Base-by-base conservation (phyloP, 35 echinoderm and acorn worm species). In the Acanthaster planci region DNA sequence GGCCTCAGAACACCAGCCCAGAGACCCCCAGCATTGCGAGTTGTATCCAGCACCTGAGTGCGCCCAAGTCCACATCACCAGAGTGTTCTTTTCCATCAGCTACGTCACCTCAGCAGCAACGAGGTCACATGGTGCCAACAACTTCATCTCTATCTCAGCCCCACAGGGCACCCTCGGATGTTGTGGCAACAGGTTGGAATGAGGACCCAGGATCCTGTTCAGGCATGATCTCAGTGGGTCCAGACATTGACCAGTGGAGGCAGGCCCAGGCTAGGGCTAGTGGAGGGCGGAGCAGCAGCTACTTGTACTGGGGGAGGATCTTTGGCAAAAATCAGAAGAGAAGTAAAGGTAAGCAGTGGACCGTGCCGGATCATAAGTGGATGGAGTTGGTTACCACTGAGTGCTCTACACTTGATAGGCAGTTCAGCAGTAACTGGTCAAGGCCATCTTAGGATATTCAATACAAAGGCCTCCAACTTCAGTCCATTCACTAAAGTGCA, bases 281-380 rank as follows among this genome's bases (percentile, higher is more conserved):
- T 14, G 51, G 40, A 6, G 79, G 79, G 30, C 64, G 64, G 64
- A 72, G 64, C 30, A 59, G 56, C 27, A 72, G 64, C 64, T 72
- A 72, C 15, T 27, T 72, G 64, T 94, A 87, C 64, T 97, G 94
- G 94, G 94, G 87, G 51, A 89, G 87, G 67, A 97, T 97, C 51
- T 90, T 92, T 78, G 94, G 85, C 19, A 89, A 87, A 38, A 90
- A 97, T n/a, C 90, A 86, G 42, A 97, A 88, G 83, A 82, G 87
- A 83, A 97, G 94, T 55, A 92, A 92, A 97, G 94, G 94, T 94
- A 30, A 40, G 87, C 14, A 72, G 10, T 34, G 23, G 18, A 34
- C 60, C 1, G 0, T 31, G 6, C 29, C 60, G 12, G 12, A 47
- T 47, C 12, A 47, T 47, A 12, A 14, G 55, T 57, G 22, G 55